Base-by-base conservation (phyloP, 2,113 vertebrate species). In the Tachuris rubrigastra region DNA sequence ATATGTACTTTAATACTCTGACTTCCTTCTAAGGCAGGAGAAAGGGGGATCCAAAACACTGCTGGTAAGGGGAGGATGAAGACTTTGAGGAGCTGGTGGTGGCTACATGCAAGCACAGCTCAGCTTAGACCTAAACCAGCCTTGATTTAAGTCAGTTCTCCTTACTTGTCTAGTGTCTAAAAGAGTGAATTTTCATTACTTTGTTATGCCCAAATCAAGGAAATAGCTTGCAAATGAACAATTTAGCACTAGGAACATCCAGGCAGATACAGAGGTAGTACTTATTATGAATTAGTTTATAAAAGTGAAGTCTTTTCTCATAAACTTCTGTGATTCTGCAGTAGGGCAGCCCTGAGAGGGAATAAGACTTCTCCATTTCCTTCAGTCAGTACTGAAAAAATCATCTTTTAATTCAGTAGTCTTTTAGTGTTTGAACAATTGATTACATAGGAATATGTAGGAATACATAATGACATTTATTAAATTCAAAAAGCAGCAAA, bases 341-440 rank as follows among this genome's bases (percentile, higher is more conserved):
- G 14, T 19, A 69, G 42, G 12, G 81, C 68, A 50, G 24, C 10
- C 8, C 0, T 39, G 0, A 46, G 8, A 85, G 14, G n/a, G 9
- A 67, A 76, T 19, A 62, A 79, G 62, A 65, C 5, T 56, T 81
- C 15, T 31, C 1, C 18, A 44, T 49, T 53, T 13, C 5, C 11
- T 69, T 85, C 27, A 74, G 30, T 75, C 14, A 52, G 59, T 67
- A 71, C 7, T 88, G 66, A 77, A 86, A 96, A 96, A 84, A 81
- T 55, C 28, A 59, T 39, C 2, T 79, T 91, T 94, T 95, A 94
- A 77, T 94, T 95, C 65, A 87, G 80, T 83, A 77, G 52, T 73
- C 12, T 76, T 22, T 58, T 79, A 87, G 68, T 74, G 58, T 79
- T 80, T 83, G 39, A 91, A 84, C 63, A 92, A 62, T 4, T n/a